Conservation (phyloP, 2,113 vertebrate species). For the Pristiophorus japonicus region DNA sequence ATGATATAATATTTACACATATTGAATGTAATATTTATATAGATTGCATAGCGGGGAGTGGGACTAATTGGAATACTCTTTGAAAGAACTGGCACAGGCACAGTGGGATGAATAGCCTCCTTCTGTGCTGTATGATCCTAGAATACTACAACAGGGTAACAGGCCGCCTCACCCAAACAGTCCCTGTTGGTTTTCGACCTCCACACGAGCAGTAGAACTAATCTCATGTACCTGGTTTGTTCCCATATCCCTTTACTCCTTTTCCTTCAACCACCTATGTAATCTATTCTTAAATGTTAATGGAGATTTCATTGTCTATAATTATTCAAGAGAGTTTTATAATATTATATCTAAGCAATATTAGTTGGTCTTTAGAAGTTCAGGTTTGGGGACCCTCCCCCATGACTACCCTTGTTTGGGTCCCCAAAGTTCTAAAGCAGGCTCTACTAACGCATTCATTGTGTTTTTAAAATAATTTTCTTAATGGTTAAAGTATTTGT, state of each 20-base stretch:
- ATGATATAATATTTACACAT: neutral
- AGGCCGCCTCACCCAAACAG: neutral
- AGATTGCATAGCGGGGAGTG: neutral
- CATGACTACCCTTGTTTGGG: neutral
- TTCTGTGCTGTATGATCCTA: neutral
- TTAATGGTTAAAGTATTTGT: neutral
- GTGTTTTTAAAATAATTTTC: neutral
- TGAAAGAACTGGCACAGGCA: neutral
- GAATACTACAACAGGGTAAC: too few species aligned
- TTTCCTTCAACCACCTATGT: neutral
- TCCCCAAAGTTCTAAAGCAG: neutral
- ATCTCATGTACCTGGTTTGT: neutral
- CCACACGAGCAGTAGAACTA: too few species aligned
- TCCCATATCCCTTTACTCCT: neutral
- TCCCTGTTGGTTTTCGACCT: neutral
- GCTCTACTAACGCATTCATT: neutral
- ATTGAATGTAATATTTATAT: neutral
- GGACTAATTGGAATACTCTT: neutral
- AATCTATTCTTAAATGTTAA: neutral
- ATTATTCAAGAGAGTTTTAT: neutral
- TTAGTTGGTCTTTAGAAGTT: neutral
- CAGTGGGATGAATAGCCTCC: neutral
- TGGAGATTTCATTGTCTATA: neutral
- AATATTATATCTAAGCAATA: neutral
- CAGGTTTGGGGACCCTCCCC: neutral